These are phyloP conservation scores for Euspilapteryx auroguttella DNA, from an alignment of 2,888 invertebrate genomes.

Conservation along the genomic window DNA sequence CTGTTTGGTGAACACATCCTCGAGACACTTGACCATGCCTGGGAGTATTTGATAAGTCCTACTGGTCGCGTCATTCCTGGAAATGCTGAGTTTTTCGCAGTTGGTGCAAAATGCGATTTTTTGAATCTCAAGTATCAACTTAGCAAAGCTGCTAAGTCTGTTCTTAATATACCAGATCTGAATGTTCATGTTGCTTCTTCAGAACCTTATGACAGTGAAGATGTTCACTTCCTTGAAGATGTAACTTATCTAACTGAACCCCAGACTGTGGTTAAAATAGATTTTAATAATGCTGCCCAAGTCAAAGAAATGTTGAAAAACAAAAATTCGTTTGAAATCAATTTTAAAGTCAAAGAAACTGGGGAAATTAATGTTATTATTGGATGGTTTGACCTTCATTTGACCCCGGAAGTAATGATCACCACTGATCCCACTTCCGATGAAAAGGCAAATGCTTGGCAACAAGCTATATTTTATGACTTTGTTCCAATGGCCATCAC, in stretches of 20 bases:
- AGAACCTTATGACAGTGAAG: slow-evolving; percentile 72
- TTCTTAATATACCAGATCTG: slow-evolving; percentile 21
- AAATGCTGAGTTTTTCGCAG: slow-evolving; percentile 64
- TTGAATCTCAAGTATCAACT: slow-evolving; percentile 50
- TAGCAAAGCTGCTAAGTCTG: slow-evolving; percentile 15
- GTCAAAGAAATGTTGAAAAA: slow-evolving; percentile 32
- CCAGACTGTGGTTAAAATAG: slow-evolving; percentile 52
- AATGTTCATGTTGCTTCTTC: slow-evolving; percentile 24
- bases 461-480: slow-evolving; percentile 73
- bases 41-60: slow-evolving; percentile 57
- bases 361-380: slow-evolving; percentile 67
- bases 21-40: slow-evolving; percentile 69
- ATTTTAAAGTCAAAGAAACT: slow-evolving; percentile 27
- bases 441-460: slow-evolving; percentile 68
- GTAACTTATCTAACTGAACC: slow-evolving; percentile 63
- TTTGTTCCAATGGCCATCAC: slow-evolving; percentile 27
- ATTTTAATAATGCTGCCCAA: slow-evolving; percentile 64
- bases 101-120: slow-evolving; percentile 60
- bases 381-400: slow-evolving; percentile 73
- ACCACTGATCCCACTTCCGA: slow-evolving; percentile 62
- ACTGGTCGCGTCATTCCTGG: slow-evolving; percentile 62
- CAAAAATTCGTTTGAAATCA: slow-evolving; percentile 27
- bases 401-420: slow-evolving; percentile 64
- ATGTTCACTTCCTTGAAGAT: slow-evolving; percentile 58
- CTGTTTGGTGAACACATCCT: slow-evolving; percentile 76